phyloP scores from a whole-genome alignment of 1,140 invertebrate species.

The Orius insidiosus region DNA sequence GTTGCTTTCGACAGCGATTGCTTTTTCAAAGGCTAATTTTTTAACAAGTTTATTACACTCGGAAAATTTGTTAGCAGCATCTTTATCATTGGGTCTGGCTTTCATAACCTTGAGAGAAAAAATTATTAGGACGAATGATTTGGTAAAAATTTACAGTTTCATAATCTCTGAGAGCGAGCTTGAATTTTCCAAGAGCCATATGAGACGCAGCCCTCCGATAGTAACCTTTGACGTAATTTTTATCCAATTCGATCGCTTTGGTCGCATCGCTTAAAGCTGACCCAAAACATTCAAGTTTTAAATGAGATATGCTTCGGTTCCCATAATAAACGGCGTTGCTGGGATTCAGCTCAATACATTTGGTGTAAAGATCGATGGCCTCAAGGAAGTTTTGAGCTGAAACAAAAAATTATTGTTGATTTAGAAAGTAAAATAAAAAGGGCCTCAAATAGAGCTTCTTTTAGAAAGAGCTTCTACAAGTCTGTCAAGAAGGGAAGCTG shows the following conservation, averaged over 20 bases:
- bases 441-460: too few species aligned
- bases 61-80: conserved; percentile 80
- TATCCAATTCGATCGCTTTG: conserved; percentile 78
- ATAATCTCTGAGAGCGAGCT: conserved; percentile 89
- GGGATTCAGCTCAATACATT: too few species aligned
- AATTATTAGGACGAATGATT: conserved; percentile 79
- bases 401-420: too few species aligned
- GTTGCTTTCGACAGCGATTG: conserved; percentile 83
- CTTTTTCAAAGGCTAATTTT: conserved; percentile 89
- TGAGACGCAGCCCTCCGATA: conserved; percentile 90
- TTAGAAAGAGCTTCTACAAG: too few species aligned
- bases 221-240: conserved; percentile 79
- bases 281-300: conserved; percentile 84
- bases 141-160: conserved; percentile 82
- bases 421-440: too few species aligned
- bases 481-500: too few species aligned
- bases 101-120: too few species aligned
- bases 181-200: conserved; percentile 96
- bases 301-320: conserved; percentile 88
- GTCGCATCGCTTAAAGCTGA: conserved; percentile 83
- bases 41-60: conserved; percentile 96
- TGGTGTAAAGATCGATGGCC: too few species aligned
- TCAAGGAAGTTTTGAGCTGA: too few species aligned
- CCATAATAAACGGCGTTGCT: conserved; percentile 81
- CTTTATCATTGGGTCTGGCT: too few species aligned